Conservation (phyloP, 2,888 invertebrate species). For the Dolomedes plantarius region DNA sequence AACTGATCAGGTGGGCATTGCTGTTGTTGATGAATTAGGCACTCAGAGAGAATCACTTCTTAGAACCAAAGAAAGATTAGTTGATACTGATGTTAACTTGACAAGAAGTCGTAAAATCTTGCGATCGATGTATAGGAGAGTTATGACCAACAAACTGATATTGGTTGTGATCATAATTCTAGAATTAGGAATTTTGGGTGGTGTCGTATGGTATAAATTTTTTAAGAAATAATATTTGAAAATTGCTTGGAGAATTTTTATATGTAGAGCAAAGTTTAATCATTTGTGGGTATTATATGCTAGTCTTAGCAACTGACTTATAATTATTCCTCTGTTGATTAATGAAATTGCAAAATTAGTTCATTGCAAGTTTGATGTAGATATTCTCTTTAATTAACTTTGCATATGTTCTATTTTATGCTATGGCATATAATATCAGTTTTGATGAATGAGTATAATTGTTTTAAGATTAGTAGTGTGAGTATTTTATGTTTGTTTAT, state of each 20-base stretch:
- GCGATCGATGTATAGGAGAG: slow-evolving; percentile 77
- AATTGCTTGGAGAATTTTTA: background rate
- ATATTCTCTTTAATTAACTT: no score
- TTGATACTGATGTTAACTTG: slow-evolving; percentile 77
- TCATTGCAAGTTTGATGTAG: no score
- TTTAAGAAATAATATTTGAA: slow-evolving; percentile 71
- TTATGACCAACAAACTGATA: slow-evolving; percentile 78
- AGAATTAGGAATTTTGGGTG: slow-evolving; percentile 76
- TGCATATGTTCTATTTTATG: no score
- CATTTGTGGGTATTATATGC: no score
- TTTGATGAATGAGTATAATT: no score
- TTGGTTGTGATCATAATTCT: slow-evolving; percentile 77
- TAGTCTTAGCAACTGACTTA: no score
- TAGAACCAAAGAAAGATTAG: slow-evolving; percentile 80
- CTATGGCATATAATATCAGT: no score
- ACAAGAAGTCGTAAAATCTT: slow-evolving; percentile 76
- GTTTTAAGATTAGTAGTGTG: no score
- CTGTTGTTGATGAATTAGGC: slow-evolving; percentile 85
- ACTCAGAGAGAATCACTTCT: slow-evolving; percentile 86
- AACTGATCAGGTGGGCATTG: slow-evolving; percentile 87
- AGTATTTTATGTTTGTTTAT: no score
- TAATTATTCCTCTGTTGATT: no score
- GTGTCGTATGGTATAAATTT: slow-evolving; percentile 77
- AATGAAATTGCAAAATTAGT: no score
- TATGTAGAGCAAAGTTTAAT: no score